Evolutionary conservation across 2,113 vertebrate genomes (phyloP), one percentile per base, ranked within the genome.

Genomic region (Melanostigma gelatinosum): DNA sequence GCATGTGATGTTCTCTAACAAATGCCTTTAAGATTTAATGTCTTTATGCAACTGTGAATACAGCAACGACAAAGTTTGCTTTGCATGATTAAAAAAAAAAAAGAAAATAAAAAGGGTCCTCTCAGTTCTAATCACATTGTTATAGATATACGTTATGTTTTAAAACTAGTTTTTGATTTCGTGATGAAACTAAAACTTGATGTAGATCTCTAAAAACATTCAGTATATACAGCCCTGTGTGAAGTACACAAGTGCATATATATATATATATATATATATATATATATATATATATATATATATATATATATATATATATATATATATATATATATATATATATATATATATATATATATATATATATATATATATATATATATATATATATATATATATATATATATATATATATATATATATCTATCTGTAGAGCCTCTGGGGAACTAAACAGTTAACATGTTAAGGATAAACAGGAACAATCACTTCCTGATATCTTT

Each of bases 71-170:
- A 40, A 54, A 34, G 38, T 32, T 15, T 38, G 32, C 38, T 64
- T 54, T 66, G 58, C 55, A 44, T 60, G 71, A 78, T n/a, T 12
- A 58, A 58, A 15, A 32, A 7, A 16, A 54, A 76, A 66, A 66
- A 79, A 24, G 67, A 66, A 73, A n/a, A n/a, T n/a, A n/a, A 86
- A 82, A 83, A n/a, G 16, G 77, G 77, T 80, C 69, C 64, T 77
- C 48, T 72, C 29, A 27, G 48, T 32, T 63, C 34, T 72, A 46
- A 67, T 70, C 20, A 38, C 5, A 6, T 68, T 50, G 50, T 82
- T n/a, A 32, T 50, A 52, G 29, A 74, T 85, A 69, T 24, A 68
- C 0, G 65, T 70, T 57, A 71, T 74, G 0, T 24, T 70, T 70
- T 58, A 65, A 85, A 84, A 79, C 29, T 22, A 22, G 24, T 24